Conservation (phyloP, 2,888 invertebrate species). For the Esperia sulphurella region DNA sequence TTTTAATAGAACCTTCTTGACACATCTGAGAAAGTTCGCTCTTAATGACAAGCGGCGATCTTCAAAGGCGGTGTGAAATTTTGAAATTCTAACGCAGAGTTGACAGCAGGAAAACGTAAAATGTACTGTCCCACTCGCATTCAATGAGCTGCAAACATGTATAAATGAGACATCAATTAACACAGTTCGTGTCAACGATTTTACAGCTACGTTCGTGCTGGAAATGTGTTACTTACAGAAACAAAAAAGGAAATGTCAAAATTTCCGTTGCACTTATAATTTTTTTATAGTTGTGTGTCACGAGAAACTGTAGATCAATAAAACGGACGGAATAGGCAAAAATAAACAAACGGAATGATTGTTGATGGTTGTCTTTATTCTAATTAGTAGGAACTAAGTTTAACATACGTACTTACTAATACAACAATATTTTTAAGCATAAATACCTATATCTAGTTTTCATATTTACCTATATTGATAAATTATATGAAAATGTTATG, state of each 20-base stretch:
- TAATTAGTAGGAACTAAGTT: too few relatives aligned
- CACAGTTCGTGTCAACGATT: slow-evolving; percentile 55
- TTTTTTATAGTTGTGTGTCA: slow-evolving; percentile 1
- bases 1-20: background rate
- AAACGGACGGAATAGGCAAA: slow-evolving; percentile 1
- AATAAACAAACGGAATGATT: background rate
- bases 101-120: slow-evolving; percentile 40
- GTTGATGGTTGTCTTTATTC: background rate
- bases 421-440: too few relatives aligned
- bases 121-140: slow-evolving; percentile 44
- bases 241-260: slow-evolving; percentile 38
- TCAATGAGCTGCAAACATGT: slow-evolving; percentile 33
- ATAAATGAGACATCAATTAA: slow-evolving; percentile 65
- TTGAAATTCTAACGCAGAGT: slow-evolving; percentile 32
- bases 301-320: background rate
- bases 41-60: too few relatives aligned
- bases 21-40: background rate
- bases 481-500: too few relatives aligned
- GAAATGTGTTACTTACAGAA: slow-evolving; percentile 25
- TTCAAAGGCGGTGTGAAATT: background rate
- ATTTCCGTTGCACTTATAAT: slow-evolving; percentile 12
- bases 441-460: too few relatives aligned
- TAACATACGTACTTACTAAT: too few relatives aligned
- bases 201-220: slow-evolving; percentile 50
- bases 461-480: too few relatives aligned